phyloP scores from a whole-genome alignment of 2,797 vertebrate species.

The Zonotrichia albicollis region DNA sequence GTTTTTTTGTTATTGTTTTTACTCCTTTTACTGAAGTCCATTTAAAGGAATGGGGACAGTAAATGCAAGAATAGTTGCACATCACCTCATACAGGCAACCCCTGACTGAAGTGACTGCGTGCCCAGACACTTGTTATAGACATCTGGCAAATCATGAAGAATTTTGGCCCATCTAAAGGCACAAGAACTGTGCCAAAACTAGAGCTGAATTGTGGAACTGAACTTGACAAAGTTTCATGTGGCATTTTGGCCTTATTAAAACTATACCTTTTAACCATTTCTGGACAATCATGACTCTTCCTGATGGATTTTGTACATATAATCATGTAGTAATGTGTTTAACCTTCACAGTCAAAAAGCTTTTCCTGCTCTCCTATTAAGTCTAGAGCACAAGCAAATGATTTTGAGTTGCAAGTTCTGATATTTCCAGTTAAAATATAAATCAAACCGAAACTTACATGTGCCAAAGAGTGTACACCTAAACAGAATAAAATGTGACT shows the following conservation, averaged over 20 bases:
- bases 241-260: neutral
- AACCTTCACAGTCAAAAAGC: neutral
- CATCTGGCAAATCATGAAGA: neutral
- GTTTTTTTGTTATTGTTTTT: neutral
- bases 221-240: neutral
- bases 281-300: neutral
- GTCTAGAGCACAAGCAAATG: neutral
- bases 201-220: neutral
- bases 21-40: neutral
- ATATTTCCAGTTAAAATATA: neutral
- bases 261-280: neutral
- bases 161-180: neutral
- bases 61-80: neutral
- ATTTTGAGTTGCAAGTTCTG: neutral
- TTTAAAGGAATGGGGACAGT: neutral
- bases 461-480: neutral
- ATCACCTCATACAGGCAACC: neutral
- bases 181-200: neutral
- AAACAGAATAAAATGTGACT: neutral
- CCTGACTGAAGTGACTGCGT: neutral
- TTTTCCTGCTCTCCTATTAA: neutral
- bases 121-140: neutral
- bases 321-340: neutral
- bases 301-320: neutral
- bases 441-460: rapidly evolving